phyloP scores from a whole-genome alignment of 2,113 vertebrate genomes.

The Pelvicachromis taeniatus region DNA sequence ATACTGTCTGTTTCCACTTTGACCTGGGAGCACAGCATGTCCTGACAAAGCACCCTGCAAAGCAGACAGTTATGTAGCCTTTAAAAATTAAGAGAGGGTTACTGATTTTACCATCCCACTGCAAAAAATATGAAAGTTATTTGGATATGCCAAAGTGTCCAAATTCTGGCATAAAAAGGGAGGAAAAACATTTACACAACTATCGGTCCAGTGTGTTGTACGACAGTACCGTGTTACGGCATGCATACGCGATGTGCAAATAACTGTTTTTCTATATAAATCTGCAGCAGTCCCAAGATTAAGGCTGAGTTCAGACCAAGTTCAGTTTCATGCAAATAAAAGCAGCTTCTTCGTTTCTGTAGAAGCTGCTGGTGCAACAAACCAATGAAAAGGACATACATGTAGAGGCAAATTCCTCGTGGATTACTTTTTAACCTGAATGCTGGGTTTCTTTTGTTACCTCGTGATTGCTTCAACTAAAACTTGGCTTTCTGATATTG shows the following conservation, averaged over 20 bases:
- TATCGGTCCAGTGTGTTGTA: not conserved
- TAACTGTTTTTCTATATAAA: not conserved
- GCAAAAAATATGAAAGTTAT: not conserved
- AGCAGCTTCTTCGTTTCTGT: not conserved
- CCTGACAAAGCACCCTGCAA: not conserved
- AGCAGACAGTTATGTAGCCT: not conserved
- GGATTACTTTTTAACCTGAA: not conserved
- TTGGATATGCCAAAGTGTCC: not conserved
- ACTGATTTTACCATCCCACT: not conserved
- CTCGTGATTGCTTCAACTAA: not conserved
- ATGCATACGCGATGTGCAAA: not conserved
- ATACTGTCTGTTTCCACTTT: not conserved
- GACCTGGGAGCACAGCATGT: not conserved
- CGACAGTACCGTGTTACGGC: not conserved
- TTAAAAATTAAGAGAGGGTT: not conserved
- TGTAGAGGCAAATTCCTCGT: not conserved
- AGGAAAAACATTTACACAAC: not conserved
- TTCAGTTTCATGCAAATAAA: not conserved
- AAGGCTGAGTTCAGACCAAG: not conserved
- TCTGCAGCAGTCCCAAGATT: not conserved
- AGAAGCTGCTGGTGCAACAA: not conserved
- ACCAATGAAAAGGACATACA: not conserved
- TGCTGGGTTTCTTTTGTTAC: not conserved
- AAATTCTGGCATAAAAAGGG: not conserved
- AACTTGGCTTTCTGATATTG: not conserved